Evolutionary conservation across 1,140 invertebrate species (phyloP), one percentile per base, ranked within the genome.

Genomic region (Drosophila ercepeae): DNA sequence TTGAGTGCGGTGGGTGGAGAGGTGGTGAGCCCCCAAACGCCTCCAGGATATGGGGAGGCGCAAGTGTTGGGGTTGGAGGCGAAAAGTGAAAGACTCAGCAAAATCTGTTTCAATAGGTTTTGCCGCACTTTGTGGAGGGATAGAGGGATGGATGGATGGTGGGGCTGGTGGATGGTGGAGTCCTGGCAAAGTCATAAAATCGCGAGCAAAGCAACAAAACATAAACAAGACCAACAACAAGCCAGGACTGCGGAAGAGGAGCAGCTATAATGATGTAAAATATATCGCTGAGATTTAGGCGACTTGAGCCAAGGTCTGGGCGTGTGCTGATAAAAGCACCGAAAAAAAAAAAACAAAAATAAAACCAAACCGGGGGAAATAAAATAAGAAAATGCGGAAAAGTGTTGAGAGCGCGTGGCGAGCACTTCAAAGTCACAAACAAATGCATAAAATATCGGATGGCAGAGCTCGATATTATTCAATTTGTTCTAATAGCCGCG

Each of bases 211-310:
- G 71, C 81, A 67, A 63, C 79, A 79, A 70, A 86, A 79, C 79
- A 84, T 84, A 78, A 83, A 75, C 74, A 74, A 83, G 52, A 50
- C 27, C 25, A 34, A 23, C 32, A 39, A 27, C 58, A 69, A 32
- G 29, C 23, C 14, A 51, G 52, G 51, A 61, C 27, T 7, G 5
- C 34, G 54, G 13, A 9, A 59, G 69, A 34, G 50, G 55, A 50
- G 72, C 48, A 69, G 77, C 82, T 61, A 82, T 89, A 88, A 89
- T 88, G 77, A 88, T 88, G 82, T 88, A 82, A 88, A 88, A 89
- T 88, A 82, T 88, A 88, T 88, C 78, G 78, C 74, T 54, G 65
- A 82, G 82, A 88, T 88, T 88, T 88, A 63, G 75, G 51, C 69
- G 57, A 82, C 64, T 88, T 65, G 19, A 42, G 39, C 36, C 42